Conservation (phyloP, 2,888 invertebrate genomes). For the Eudemis profundana region DNA sequence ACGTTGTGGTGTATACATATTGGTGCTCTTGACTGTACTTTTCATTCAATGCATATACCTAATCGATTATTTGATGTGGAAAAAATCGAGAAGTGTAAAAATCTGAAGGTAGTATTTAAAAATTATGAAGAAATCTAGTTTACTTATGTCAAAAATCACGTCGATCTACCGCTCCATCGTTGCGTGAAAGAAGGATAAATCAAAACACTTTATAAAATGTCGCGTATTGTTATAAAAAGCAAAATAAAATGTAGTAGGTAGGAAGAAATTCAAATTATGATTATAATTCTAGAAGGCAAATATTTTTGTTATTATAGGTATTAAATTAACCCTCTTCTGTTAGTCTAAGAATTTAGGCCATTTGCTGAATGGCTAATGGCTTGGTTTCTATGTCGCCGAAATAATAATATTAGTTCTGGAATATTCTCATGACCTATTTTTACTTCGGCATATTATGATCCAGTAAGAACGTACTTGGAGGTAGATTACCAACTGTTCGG, state of each 20-base stretch:
- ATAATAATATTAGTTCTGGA: not conserved
- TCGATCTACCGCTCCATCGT: too few relatives aligned
- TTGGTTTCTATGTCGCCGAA: not conserved
- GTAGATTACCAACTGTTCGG: conserved; percentile 2
- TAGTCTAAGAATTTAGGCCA: not conserved
- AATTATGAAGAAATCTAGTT: too few relatives aligned
- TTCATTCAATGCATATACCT: too few relatives aligned
- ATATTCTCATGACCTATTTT: not conserved
- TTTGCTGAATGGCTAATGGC: not conserved
- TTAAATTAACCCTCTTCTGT: not conserved
- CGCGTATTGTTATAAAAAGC: not conserved
- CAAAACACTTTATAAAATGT: not conserved
- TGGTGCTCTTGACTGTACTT: too few relatives aligned
- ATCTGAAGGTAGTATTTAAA: too few relatives aligned
- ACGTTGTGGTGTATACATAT: too few relatives aligned
- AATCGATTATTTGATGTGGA: too few relatives aligned
- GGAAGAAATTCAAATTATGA: too few relatives aligned
- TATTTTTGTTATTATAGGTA: not conserved
- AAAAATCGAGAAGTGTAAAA: too few relatives aligned
- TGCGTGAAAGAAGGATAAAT: too few relatives aligned
- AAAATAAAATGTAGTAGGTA: not conserved
- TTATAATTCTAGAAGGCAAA: not conserved
- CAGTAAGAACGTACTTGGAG: not conserved
- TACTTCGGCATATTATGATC: not conserved
- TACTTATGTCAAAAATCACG: too few relatives aligned